A percentile compares a stretch with the other conserved stretches of the same genome.
phyloP scores from a whole-genome alignment of 2,888 invertebrate genomes.

The Chymomyza amoena region DNA sequence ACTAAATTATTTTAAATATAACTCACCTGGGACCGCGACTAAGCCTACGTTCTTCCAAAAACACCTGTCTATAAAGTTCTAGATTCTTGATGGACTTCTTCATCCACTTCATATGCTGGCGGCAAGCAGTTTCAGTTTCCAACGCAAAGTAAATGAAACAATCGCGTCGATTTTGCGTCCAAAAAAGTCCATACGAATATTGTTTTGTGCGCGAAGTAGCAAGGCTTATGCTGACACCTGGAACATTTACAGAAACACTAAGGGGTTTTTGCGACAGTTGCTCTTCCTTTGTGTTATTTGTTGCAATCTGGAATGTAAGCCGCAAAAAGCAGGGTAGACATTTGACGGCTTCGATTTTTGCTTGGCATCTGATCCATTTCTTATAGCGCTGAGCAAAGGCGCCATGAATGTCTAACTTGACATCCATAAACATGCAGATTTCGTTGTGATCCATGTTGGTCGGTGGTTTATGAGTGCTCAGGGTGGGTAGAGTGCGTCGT shows the following conservation, averaged over 20 bases:
- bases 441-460: slow-evolving; percentile 76
- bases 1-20: neutral
- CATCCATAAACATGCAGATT: slow-evolving; percentile 77
- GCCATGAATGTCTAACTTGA: slow-evolving; percentile 77
- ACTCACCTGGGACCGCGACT: slow-evolving; percentile 62
- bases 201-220: slow-evolving; percentile 77
- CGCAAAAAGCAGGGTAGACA: slow-evolving; percentile 78
- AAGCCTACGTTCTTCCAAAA: slow-evolving; percentile 74
- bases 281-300: slow-evolving; percentile 19
- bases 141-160: slow-evolving; percentile 78
- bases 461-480: slow-evolving; percentile 10
- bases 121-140: slow-evolving; percentile 75
- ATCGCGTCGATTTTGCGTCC: slow-evolving; percentile 78
- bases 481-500: slow-evolving; percentile 4
- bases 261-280: slow-evolving; percentile 32
- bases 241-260: slow-evolving; percentile 77
- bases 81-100: slow-evolving; percentile 78
- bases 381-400: slow-evolving; percentile 74
- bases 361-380: slow-evolving; percentile 76
- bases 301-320: slow-evolving; percentile 66
- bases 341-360: slow-evolving; percentile 79
- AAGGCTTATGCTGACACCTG: slow-evolving; percentile 76
- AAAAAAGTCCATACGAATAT: slow-evolving; percentile 77
- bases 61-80: slow-evolving; percentile 76
- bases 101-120: slow-evolving; percentile 78